These are phyloP conservation scores for Stichopus horrens DNA, from an alignment of 53 echinoderm and acorn worm species.

Conservation along the genomic window DNA sequence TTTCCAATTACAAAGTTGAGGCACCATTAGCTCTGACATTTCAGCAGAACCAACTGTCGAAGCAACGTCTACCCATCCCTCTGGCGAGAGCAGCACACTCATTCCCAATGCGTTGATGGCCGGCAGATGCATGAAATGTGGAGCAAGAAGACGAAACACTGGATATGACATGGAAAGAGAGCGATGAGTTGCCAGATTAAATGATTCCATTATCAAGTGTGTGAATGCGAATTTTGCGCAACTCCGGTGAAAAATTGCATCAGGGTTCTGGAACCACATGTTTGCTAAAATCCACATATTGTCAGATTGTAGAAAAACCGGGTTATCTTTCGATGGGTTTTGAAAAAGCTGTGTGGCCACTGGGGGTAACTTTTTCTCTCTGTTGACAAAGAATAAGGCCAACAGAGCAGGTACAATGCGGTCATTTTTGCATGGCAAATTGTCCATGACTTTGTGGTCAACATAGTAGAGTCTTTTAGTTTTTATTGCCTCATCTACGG, in stretches of 20 bases:
- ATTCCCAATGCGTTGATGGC: conserved; percentile 64
- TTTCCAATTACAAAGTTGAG: conserved; percentile 62
- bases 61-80: conserved; percentile 75
- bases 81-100: conserved; percentile 46
- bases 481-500: conserved; percentile 68
- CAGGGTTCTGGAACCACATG: conserved; percentile 82
- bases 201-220: conserved; percentile 65
- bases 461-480: conserved; percentile 75
- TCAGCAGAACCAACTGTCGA: conserved; percentile 73
- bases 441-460: conserved; percentile 65
- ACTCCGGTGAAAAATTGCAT: conserved; percentile 65
- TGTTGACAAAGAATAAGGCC: conserved; percentile 78
- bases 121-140: conserved; percentile 80
- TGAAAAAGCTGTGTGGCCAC: conserved; percentile 82
- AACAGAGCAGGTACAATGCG: conserved; percentile 61
- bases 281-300: conserved; percentile 82
- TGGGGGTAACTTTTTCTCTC: conserved; percentile 61
- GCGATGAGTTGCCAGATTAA: conserved; percentile 61
- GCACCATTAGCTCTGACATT: conserved; percentile 63
- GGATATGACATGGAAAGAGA: conserved; percentile 87
- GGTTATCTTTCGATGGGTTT: conserved; percentile 66
- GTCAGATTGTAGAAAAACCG: conserved; percentile 81
- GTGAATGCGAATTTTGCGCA: conserved; percentile 71
- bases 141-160: conserved; percentile 80
- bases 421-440: conserved; percentile 52